Conservation (phyloP, 2,797 vertebrate species). For the Nannoperca obscura region DNA sequence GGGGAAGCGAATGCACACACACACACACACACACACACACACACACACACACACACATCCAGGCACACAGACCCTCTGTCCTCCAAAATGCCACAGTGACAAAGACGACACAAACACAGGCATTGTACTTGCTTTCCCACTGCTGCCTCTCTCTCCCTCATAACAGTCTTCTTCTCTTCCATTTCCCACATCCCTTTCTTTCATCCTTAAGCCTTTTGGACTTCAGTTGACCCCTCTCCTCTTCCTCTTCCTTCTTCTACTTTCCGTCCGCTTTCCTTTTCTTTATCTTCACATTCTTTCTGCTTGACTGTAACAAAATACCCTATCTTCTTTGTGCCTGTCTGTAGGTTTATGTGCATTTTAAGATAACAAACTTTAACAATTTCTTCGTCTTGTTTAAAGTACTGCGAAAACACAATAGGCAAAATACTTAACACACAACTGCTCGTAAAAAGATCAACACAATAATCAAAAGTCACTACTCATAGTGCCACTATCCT, state of each 20-base stretch:
- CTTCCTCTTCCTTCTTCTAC: slow-evolving; percentile 8
- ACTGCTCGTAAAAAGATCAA: background rate
- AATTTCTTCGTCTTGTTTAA: slow-evolving; percentile 17
- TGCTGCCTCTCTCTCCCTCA: slow-evolving; percentile 30
- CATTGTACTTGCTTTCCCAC: slow-evolving; percentile 66
- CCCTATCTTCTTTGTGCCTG: background rate
- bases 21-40: slow-evolving; percentile 33
- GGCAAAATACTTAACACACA: background rate
- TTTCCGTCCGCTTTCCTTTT: slow-evolving; percentile 13
- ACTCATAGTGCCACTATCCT: too few relatives aligned
- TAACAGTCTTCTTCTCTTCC: slow-evolving; percentile 46
- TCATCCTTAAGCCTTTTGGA: slow-evolving; percentile 65
- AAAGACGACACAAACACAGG: slow-evolving; percentile 66
- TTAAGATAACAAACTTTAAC: background rate
- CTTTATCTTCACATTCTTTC: slow-evolving; percentile 38
- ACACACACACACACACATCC: slow-evolving; percentile 28
- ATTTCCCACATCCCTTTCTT: slow-evolving; percentile 65
- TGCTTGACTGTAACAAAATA: slow-evolving; percentile 25
- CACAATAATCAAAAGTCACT: background rate
- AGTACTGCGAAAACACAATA: background rate
- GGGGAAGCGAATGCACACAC: slow-evolving; percentile 47
- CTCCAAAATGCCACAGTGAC: slow-evolving; percentile 69
- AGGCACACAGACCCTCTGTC: slow-evolving; percentile 58
- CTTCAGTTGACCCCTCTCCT: slow-evolving; percentile 61
- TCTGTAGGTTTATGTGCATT: background rate